phyloP scores from a whole-genome alignment of 2,888 invertebrate species.

The Octonoba sinensis region DNA sequence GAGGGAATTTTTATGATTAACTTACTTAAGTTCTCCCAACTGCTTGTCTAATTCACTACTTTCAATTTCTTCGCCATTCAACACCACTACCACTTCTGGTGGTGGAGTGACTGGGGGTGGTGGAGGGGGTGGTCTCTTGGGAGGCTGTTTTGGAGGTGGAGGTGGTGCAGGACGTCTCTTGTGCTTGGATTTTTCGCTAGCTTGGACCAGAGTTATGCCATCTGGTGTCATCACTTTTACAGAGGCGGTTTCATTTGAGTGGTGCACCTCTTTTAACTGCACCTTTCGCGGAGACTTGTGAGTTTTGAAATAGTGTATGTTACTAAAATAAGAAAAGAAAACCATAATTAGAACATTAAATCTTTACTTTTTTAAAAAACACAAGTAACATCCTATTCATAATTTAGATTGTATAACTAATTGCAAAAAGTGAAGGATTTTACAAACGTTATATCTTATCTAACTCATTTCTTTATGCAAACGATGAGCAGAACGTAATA shows the following conservation, averaged over 20 bases:
- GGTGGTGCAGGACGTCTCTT: conserved; percentile 62
- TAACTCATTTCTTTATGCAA: too few species aligned
- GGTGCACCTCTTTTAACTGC: conserved; percentile 62
- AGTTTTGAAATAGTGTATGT: conserved; percentile 53
- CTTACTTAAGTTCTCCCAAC: conserved; percentile 29
- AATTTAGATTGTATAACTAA: too few species aligned
- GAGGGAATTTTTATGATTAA: background rate
- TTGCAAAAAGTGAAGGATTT: too few species aligned
- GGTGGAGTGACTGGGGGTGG: conserved; percentile 53
- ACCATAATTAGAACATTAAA: background rate
- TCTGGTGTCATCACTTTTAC: conserved; percentile 61
- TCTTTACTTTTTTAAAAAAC: too few species aligned
- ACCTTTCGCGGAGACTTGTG: conserved; percentile 62
- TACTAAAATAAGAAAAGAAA: conserved; percentile 37
- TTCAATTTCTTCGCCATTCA: conserved; percentile 19
- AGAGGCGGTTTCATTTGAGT: conserved; percentile 61
- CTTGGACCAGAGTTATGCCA: conserved; percentile 57
- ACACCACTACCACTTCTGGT: conserved; percentile 27
- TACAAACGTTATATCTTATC: too few species aligned
- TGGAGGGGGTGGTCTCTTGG: conserved; percentile 58
- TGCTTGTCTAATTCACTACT: conserved; percentile 8
- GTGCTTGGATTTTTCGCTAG: conserved; percentile 27
- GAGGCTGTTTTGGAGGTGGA: conserved; percentile 56
- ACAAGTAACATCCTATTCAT: too few species aligned
- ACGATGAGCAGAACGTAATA: too few species aligned